phyloP scores from a whole-genome alignment of 2,113 vertebrate genomes.

The Oreochromis tanganicae region DNA sequence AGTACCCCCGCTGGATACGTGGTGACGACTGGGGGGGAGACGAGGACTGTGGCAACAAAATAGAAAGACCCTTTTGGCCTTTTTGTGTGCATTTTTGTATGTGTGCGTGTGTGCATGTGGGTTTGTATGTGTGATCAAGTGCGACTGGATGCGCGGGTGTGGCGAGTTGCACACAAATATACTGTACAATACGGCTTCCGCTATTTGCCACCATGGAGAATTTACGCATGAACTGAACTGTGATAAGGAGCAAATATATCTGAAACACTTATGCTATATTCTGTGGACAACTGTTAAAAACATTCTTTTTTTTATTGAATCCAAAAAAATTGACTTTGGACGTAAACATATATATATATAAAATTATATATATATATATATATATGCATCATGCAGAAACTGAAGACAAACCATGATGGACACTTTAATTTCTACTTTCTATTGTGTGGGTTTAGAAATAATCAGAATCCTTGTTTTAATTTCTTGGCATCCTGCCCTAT shows the following conservation, averaged over 20 bases:
- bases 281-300: slow-evolving; percentile 72
- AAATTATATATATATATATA: slow-evolving; percentile 13
- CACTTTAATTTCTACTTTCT: slow-evolving; percentile 63
- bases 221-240: slow-evolving; percentile 73
- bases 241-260: slow-evolving; percentile 76
- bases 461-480: slow-evolving; percentile 59
- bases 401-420: slow-evolving; percentile 57
- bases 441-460: slow-evolving; percentile 67
- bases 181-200: slow-evolving; percentile 75
- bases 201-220: slow-evolving; percentile 66
- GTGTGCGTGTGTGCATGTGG: slow-evolving; percentile 30
- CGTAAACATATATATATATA: slow-evolving; percentile 10
- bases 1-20: slow-evolving; percentile 40
- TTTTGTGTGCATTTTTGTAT: slow-evolving; percentile 56
- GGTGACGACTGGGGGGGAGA: slow-evolving; percentile 32
- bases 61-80: slow-evolving; percentile 60
- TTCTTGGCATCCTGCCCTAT: slow-evolving; percentile 55
- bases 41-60: slow-evolving; percentile 51
- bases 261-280: slow-evolving; percentile 72
- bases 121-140: slow-evolving; percentile 36
- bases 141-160: slow-evolving; percentile 47
- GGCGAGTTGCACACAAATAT: slow-evolving; percentile 69
- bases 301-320: slow-evolving; percentile 63
- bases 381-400: slow-evolving; percentile 62
- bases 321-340: slow-evolving; percentile 59